Evolutionary conservation across 2,113 vertebrate genomes (phyloP).

Genomic region (Varanus salvator): DNA sequence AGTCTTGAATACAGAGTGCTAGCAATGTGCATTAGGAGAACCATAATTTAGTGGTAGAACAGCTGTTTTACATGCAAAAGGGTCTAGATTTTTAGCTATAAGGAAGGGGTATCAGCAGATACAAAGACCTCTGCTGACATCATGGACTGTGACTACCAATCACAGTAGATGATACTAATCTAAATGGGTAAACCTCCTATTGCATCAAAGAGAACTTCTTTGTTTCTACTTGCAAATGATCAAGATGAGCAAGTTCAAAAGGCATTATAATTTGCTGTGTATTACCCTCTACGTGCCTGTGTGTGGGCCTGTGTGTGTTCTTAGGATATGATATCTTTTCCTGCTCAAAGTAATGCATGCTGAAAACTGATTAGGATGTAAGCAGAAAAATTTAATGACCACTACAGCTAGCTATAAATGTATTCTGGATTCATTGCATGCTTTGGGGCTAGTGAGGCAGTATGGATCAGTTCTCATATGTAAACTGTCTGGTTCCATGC

Average conservation of each 20-base stretch:
- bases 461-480: slow-evolving; percentile 52
- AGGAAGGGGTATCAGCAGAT: not conserved
- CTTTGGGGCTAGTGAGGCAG: not conserved
- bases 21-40: not conserved
- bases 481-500: slow-evolving; percentile 33
- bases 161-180: not conserved
- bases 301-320: too few relatives aligned
- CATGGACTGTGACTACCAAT: not conserved
- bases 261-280: not conserved
- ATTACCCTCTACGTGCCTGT: too few relatives aligned
- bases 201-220: not conserved
- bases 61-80: not conserved
- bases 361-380: slow-evolving; percentile 1
- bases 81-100: not conserved
- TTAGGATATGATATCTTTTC: not conserved
- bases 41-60: not conserved
- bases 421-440: not conserved
- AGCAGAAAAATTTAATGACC: not conserved
- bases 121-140: not conserved
- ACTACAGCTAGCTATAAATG: not conserved
- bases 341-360: not conserved
- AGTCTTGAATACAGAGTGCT: not conserved
- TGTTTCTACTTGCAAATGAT: not conserved
- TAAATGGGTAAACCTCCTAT: not conserved
- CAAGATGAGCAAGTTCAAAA: not conserved